These are phyloP conservation scores for Calliphora vomitoria DNA, from an alignment of 2,888 invertebrate species.

Conservation along the genomic window DNA sequence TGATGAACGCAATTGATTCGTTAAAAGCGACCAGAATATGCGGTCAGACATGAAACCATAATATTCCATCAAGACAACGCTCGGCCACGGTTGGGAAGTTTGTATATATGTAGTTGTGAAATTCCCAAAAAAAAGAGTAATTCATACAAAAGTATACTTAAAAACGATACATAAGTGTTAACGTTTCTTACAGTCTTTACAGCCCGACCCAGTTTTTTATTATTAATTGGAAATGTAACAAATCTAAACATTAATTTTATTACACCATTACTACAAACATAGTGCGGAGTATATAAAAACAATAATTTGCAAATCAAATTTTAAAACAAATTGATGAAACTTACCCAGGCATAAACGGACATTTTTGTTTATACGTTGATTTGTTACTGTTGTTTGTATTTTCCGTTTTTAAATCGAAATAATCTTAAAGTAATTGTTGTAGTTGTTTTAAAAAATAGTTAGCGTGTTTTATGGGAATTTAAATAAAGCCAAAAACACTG, in stretches of 20 bases:
- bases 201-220: too few species aligned
- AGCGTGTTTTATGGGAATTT: constrained; percentile 54
- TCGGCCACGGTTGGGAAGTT: too few species aligned
- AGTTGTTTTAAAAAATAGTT: constrained; percentile 36
- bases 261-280: background rate
- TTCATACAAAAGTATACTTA: too few species aligned
- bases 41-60: too few species aligned
- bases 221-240: background rate
- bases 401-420: constrained; percentile 13
- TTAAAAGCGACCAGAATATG: too few species aligned
- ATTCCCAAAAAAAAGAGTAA: too few species aligned
- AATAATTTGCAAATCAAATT: constrained; percentile 71
- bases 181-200: too few species aligned
- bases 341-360: constrained; percentile 85
- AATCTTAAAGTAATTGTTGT: constrained; percentile 48
- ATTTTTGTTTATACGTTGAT: constrained; percentile 74
- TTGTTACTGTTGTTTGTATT: constrained; percentile 21
- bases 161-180: too few species aligned
- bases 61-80: too few species aligned
- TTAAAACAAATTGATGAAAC: constrained; percentile 40
- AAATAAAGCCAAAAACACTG: constrained; percentile 30
- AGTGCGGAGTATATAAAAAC: background rate
- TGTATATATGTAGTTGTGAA: too few species aligned
- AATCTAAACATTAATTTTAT: background rate
- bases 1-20: too few species aligned